These are phyloP conservation scores for Heterocephalus glaber DNA, from an alignment of 2,113 vertebrate genomes.

Conservation along the genomic window DNA sequence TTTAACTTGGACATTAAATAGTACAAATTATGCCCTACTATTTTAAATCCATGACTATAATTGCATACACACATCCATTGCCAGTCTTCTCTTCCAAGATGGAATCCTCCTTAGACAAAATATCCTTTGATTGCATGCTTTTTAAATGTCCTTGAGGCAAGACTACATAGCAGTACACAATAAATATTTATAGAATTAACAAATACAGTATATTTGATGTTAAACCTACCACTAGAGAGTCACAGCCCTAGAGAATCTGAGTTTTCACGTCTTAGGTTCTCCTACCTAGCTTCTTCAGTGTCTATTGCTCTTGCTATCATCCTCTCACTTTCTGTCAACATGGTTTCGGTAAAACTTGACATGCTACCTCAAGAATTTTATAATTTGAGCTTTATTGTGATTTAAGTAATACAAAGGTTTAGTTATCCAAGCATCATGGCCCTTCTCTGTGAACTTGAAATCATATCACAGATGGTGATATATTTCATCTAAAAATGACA, in stretches of 20 bases:
- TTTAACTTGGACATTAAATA: not conserved
- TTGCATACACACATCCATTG: not conserved
- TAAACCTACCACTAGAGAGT: not conserved
- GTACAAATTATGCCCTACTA: not conserved
- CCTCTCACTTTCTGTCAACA: not conserved
- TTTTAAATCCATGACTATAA: slow-evolving; percentile 19
- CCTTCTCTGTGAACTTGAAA: not conserved
- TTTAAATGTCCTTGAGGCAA: not conserved
- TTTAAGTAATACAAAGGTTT: not conserved
- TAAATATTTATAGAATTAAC: not conserved
- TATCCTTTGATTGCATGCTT: not conserved
- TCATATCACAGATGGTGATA: not conserved
- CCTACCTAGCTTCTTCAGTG: not conserved
- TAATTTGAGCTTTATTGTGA: slow-evolving; percentile 1
- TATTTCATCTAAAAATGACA: not conserved
- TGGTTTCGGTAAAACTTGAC: slow-evolving; percentile 13
- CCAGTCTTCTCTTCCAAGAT: not conserved
- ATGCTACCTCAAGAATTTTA: not conserved
- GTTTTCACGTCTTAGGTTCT: not conserved
- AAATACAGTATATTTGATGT: not conserved
- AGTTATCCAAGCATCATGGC: not conserved
- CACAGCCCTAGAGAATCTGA: not conserved
- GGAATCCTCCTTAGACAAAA: not conserved
- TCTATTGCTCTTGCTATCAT: not conserved
- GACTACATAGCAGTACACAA: not conserved